Evolutionary conservation across 2,797 vertebrate genomes (phyloP), one percentile per base, ranked within the genome.

Genomic region (Discoglossus pictus): DNA sequence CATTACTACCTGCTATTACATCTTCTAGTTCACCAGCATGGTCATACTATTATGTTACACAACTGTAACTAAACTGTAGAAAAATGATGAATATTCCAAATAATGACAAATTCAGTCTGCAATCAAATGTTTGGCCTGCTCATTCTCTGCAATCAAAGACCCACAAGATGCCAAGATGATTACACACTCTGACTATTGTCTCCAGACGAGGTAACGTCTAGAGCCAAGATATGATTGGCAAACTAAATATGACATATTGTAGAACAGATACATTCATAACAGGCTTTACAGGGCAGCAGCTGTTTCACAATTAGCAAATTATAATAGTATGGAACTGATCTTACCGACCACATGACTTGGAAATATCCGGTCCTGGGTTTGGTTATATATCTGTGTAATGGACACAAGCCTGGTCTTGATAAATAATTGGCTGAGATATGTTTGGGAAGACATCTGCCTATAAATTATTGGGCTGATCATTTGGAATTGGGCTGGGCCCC

Each of bases 241-340:
- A 82, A 77, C 76, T 79, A 76, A 63, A 39, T 64, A 35, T 75
- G 82, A 62, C 83, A 84, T 79, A 78, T 69, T 83, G 84, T 68
- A 76, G 81, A 63, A 69, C 27, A 77, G 75, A 73, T 81, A 70
- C 70, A 80, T 76, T 76, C 76, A 75, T 72, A 63, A 76, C 79
- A 73, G 83, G 79, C 79, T 82, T 83, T 82, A 72, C 79, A 6
- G 74, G 78, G 38, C 69, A 80, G 79, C 76, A 84, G 82, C 83
- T 84, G 83, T 73, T 80, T 75, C 76, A 83, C 78, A 76, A 76
- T 75, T 80, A 77, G 80, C 76, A 82, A 83, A 84, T 84, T 77
- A 83, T 72, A 64, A 46, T 48, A 38, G 79, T 65, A 72, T 47
- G 56, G 72, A 79, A 80, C 67, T 70, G 65, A 72, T 83, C 77